Evolutionary conservation across 1,140 invertebrate species (phyloP).

Genomic region (Radopholus similis): DNA sequence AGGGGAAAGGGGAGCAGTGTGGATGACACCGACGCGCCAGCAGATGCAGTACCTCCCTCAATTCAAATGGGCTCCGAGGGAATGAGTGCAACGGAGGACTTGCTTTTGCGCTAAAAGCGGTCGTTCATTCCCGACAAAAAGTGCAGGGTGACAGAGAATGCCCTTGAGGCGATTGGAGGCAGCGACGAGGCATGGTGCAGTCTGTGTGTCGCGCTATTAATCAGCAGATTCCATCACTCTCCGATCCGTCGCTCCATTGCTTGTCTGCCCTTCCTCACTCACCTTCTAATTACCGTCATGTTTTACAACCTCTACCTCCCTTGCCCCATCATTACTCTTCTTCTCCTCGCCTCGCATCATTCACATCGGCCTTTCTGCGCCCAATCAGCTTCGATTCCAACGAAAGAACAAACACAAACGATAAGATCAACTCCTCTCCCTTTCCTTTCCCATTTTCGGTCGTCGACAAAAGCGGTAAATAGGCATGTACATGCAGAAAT

Average conservation of each 20-base stretch:
- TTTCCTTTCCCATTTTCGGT: not conserved
- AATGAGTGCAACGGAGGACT: too few species aligned
- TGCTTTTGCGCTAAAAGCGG: not conserved
- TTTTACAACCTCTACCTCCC: too few species aligned
- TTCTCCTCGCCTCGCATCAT: not conserved
- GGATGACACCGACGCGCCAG: too few species aligned
- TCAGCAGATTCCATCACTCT: too few species aligned
- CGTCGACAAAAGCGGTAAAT: constrained; percentile 10
- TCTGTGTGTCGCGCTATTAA: too few species aligned
- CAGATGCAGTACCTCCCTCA: too few species aligned
- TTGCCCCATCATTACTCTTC: not conserved
- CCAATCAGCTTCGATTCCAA: not conserved
- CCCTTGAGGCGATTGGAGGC: not conserved
- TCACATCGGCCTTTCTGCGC: not conserved
- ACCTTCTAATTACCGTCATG: too few species aligned
- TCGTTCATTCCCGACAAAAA: not conserved
- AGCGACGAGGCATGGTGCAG: not conserved
- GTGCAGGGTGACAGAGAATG: not conserved
- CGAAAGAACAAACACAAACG: not conserved
- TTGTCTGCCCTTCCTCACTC: not conserved
- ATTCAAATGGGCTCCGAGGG: too few species aligned
- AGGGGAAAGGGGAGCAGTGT: not conserved
- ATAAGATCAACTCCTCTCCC: not conserved
- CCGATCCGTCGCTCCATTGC: not conserved
- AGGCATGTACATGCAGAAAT: too few species aligned